These are phyloP conservation scores for Catocala nupta DNA, from an alignment of 2,888 invertebrate genomes.

Conservation along the genomic window DNA sequence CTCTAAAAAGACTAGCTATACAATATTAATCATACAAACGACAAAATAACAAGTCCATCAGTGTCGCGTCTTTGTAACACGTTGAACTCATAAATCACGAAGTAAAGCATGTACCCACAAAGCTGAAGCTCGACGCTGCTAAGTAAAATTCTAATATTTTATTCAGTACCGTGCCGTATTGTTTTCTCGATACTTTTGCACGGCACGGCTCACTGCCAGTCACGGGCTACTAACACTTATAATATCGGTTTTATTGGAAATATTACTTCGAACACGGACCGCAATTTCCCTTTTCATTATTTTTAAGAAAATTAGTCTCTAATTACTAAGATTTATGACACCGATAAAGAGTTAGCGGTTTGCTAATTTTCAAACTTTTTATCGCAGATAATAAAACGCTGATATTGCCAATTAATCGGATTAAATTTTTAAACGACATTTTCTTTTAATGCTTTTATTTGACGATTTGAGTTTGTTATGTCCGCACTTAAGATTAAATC, in stretches of 20 bases:
- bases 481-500: too few species aligned
- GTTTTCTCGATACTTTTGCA: constrained; percentile 53
- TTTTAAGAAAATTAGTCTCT: constrained; percentile 15
- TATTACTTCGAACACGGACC: constrained; percentile 29
- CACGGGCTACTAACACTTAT: constrained; percentile 56
- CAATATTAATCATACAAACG: constrained; percentile 70
- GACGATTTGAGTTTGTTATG: background rate
- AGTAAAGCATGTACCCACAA: constrained; percentile 37
- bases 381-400: constrained; percentile 26
- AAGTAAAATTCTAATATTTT: constrained; percentile 63
- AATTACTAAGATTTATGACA: constrained; percentile 24
- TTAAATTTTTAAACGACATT: constrained; percentile 19
- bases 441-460: constrained; percentile 30
- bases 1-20: constrained; percentile 42
- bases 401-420: constrained; percentile 38
- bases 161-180: constrained; percentile 58
- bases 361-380: constrained; percentile 30
- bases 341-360: constrained; percentile 22
- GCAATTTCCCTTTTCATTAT: constrained; percentile 20
- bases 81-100: constrained; percentile 68
- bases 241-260: constrained; percentile 55
- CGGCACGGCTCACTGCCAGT: constrained; percentile 56
- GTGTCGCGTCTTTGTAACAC: constrained; percentile 58
- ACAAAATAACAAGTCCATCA: constrained; percentile 71
- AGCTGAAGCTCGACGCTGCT: constrained; percentile 27